Percentiles rank a stretch among this genome's conserved stretches.
Conservation (phyloP, 2,113 vertebrate species). For the Petrocephalus microphthalmus region DNA sequence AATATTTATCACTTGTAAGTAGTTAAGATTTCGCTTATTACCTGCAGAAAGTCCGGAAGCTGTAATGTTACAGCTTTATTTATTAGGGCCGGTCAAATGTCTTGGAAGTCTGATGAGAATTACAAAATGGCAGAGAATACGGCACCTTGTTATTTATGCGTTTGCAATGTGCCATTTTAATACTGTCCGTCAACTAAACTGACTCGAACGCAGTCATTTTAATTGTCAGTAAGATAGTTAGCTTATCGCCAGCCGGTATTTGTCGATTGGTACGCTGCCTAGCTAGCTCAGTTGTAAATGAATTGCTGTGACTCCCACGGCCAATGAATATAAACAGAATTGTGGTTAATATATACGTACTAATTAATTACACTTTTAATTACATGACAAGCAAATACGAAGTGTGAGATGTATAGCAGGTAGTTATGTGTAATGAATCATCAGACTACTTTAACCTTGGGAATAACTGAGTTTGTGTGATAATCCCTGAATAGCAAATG, state of each 20-base stretch:
- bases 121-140: background rate
- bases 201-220: background rate
- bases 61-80: constrained; percentile 31
- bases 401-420: background rate
- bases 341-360: background rate
- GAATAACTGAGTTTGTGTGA: background rate
- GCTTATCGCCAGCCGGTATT: background rate
- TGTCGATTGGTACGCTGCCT: background rate
- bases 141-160: background rate
- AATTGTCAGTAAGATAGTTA: background rate
- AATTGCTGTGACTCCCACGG: background rate
- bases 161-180: background rate
- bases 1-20: constrained; percentile 37
- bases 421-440: background rate
- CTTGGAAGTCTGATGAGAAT: background rate
- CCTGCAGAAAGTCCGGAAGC: constrained; percentile 36
- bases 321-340: background rate
- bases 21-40: background rate
- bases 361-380: background rate
- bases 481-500: background rate
- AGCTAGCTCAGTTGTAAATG: background rate
- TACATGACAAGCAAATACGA: background rate
- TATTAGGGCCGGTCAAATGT: background rate
- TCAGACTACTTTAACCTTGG: background rate
- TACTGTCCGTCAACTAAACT: background rate